These are phyloP conservation scores for Calameuta pallipes DNA, from an alignment of 2,888 invertebrate genomes.

Conservation along the genomic window DNA sequence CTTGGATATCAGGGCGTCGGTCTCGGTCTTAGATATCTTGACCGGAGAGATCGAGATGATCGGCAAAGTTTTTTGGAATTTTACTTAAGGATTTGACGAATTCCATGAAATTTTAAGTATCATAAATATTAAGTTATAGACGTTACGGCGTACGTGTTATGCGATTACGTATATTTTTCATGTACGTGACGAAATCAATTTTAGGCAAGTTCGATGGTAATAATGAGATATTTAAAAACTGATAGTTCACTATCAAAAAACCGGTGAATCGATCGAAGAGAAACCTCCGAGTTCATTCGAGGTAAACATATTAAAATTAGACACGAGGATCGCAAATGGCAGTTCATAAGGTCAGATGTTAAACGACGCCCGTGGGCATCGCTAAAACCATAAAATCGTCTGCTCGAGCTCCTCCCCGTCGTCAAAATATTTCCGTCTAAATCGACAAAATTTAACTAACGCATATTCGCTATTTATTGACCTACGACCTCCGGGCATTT, in stretches of 20 bases:
- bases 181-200: background rate
- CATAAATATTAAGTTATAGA: background rate
- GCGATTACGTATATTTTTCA: background rate
- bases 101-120: background rate
- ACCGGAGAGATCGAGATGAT: background rate
- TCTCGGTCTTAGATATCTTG: background rate
- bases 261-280: slow-evolving; percentile 1
- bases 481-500: background rate
- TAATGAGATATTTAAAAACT: background rate
- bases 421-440: background rate
- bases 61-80: background rate
- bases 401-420: background rate
- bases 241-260: background rate
- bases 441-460: background rate
- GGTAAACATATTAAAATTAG: slow-evolving; percentile 6
- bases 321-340: background rate
- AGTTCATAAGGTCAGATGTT: background rate
- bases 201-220: background rate
- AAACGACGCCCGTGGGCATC: background rate
- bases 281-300: background rate
- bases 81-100: background rate
- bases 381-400: slow-evolving; percentile 1
- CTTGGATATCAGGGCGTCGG: background rate
- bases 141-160: background rate
- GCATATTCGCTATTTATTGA: background rate